Evolutionary conservation across 2,888 invertebrate genomes (phyloP), one percentile per base, ranked within the genome.

Genomic region (Noctua comes): DNA sequence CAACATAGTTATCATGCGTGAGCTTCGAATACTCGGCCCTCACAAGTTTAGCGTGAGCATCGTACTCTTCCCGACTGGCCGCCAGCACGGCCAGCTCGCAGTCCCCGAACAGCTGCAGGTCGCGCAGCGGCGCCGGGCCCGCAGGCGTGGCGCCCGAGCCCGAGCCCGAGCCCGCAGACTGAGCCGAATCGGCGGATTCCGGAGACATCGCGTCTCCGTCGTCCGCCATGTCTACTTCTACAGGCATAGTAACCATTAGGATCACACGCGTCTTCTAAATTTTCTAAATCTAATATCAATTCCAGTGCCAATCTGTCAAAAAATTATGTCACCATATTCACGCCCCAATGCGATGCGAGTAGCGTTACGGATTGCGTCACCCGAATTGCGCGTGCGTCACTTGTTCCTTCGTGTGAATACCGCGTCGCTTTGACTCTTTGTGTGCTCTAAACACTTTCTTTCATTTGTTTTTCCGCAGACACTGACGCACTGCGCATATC

Each of bases 11-110:
- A 2, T 90, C 80, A 8, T 93, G 91, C 16, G 92, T 89, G 43
- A 96, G 91, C 73, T 93, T 92, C 8, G 93, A 90, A 80, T 96
- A 96, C 90, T 96, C 96, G 0, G 94, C 95, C 3, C 96, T 88
- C 48, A 96, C 95, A 0, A 95, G 93, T 80, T 93, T 93, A 31
- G 96, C 96, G 80, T 96, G 96, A 0, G 93, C 93, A 62, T 95
- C 95, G 85, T 96, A 96, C 85, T 93, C 93, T 79, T 94, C 95
- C 10, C 91, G 78, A 2, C 92, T 89, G 0, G 95, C 96, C 0
- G 95, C 96, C 76, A 96, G 91, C 78, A 96, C 95, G 0, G 95
- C 95, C 75, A 96, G 93, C 92, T 97, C 96, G 86, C 95, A 94
- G 90, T 97, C 96, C 0, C 94, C 96, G 89, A 95, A 96, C 75